Conservation (phyloP, 2,113 vertebrate genomes). For the Chionis minor region DNA sequence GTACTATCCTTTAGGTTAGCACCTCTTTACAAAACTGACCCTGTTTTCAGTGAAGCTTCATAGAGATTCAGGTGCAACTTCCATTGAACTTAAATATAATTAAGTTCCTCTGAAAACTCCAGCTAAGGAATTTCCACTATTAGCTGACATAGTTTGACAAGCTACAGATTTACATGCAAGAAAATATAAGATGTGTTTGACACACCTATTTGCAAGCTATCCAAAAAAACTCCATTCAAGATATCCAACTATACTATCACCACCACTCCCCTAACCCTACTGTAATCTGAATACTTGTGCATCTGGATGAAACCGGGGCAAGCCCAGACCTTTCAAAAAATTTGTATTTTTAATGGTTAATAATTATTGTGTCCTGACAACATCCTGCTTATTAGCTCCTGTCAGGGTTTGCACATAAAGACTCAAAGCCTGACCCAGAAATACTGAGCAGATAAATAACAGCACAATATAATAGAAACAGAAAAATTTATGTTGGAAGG, state of each 20-base stretch:
- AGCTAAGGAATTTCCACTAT: neutral
- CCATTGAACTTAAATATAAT: neutral
- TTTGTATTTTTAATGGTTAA: neutral
- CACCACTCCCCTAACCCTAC: neutral
- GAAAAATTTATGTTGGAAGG: neutral
- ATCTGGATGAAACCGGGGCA: neutral
- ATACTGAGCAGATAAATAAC: neutral
- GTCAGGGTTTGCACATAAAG: neutral
- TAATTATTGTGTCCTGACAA: neutral
- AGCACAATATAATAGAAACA: neutral
- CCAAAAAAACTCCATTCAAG: neutral
- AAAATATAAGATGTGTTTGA: neutral
- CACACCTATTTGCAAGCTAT: neutral
- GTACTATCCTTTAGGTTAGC: neutral
- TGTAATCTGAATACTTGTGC: neutral
- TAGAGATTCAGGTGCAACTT: neutral
- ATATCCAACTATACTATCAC: neutral
- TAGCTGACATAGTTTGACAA: neutral
- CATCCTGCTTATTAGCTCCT: neutral
- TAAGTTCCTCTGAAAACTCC: neutral
- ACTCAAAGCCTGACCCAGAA: neutral
- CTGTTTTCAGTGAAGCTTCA: neutral
- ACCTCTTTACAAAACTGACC: neutral
- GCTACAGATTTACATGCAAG: neutral
- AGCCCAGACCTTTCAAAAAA: neutral